Evolutionary conservation across 2,113 vertebrate genomes (phyloP), one percentile per base, ranked within the genome.

Genomic region (Larimichthys polyactis): DNA sequence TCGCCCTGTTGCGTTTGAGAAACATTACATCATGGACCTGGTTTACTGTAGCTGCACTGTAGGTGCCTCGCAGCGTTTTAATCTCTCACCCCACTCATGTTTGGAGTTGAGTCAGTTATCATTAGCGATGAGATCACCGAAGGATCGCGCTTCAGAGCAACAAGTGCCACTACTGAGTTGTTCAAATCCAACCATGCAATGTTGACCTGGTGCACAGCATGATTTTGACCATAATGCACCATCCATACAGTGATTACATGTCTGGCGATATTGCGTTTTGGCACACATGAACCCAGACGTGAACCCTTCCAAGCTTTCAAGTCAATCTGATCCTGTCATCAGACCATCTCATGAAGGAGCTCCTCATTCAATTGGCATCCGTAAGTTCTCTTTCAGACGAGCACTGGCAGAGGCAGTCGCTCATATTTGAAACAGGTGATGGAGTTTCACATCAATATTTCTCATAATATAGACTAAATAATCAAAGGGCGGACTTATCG

Each of bases 391-490:
- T 81, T 17, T 79, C 71, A 78, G 74, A 85, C 66, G 29, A 83
- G 81, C 86, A 52, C 83, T 90, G 88, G 84, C 91, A 78, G 55
- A 64, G 51, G 69, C 70, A 73, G 51, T 12, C 24, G 24, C 60
- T 90, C 79, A 87, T 92, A 88, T 90, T 88, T 87, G 73, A 94
- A 92, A 70, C 86, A 82, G 84, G 89, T 91, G 90, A 92, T 92
- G 87, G 90, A 81, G 87, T 88, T 90, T 86, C 76, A 86, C 3
- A 52, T 92, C 87, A 90, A 88, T 93, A 93, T 91, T 92, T 91
- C 87, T 91, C 78, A 87, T 86, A 57, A 63, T 82, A 82, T 66
- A 94, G 92, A 93, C 91, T 90, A 93, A 94, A 96, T 94, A 95
- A 93, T 90, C 78, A 88, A 52, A 11, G 32, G 74, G 65, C 46